Percentiles rank a stretch among this genome's conserved stretches.
Conservation (phyloP, 2,797 vertebrate genomes). For the Valencia hispanica region DNA sequence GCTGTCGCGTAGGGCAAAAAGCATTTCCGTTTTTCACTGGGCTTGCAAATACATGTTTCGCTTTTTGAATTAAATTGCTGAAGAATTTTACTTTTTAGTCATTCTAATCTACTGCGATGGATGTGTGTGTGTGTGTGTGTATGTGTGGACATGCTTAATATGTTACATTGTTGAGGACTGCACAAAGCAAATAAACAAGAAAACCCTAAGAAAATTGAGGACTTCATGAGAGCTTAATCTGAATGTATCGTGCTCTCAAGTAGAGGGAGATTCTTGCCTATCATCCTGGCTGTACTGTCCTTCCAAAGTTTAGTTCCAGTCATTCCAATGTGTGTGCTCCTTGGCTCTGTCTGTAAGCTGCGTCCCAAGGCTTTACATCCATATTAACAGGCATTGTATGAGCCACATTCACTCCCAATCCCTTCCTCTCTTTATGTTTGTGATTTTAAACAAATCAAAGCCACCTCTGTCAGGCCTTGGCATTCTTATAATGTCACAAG, state of each 20-base stretch:
- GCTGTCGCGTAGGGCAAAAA: too few species aligned
- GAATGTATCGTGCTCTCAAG: slow-evolving; percentile 48
- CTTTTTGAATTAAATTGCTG: too few species aligned
- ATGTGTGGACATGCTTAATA: neutral
- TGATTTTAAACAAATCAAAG: slow-evolving; percentile 56
- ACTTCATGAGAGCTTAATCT: slow-evolving; percentile 20
- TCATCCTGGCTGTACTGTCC: slow-evolving; percentile 36
- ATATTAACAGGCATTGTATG: slow-evolving; percentile 65
- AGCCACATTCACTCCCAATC: slow-evolving; percentile 33
- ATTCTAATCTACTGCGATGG: too few species aligned
- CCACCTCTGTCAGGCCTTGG: slow-evolving; percentile 51
- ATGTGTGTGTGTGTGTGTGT: too few species aligned
- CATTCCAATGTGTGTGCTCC: slow-evolving; percentile 55
- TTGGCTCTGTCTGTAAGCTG: slow-evolving; percentile 40
- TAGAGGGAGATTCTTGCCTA: slow-evolving; percentile 31
- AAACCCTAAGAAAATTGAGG: slow-evolving; percentile 16
- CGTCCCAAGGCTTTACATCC: slow-evolving; percentile 58
- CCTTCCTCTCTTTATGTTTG: slow-evolving; percentile 31
- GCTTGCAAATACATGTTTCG: too few species aligned
- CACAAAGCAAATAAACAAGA: neutral
- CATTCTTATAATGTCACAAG: slow-evolving; percentile 76
- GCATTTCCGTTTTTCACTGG: too few species aligned
- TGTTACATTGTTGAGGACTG: neutral
- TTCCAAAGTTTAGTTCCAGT: slow-evolving; percentile 25
- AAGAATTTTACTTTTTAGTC: too few species aligned